Evolutionary conservation across 64 coral and sea anemone genomes (phyloP), one percentile per base, ranked within the genome.

Genomic region (Pocillopora verrucosa): DNA sequence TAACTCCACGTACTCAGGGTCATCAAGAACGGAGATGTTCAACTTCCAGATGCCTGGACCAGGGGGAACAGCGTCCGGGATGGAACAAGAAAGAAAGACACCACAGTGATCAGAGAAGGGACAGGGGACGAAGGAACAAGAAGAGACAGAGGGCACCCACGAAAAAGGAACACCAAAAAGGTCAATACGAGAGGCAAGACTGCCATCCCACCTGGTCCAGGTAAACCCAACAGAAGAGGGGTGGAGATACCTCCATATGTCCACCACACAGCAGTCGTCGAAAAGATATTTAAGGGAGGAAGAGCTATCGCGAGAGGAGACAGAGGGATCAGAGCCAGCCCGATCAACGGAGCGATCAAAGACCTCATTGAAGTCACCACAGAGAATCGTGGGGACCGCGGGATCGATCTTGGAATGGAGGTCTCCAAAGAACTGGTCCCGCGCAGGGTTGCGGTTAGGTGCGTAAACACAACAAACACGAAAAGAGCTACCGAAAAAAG

Each of bases 41-140:
- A 92, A 13, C 16, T 87, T 87, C 76, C 84, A 88, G 0, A 59
- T 51, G 11, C 84, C 68, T 17, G 86, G 86, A 24, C 91, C 78
- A 62, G 34, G 17, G 16, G 68, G 57, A 0, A 45, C 1, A 5
- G 35, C 58, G 11, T 75, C 76, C 3, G 91, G 91, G 73, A 88
- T 72, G 2, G 51, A 58, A 9, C 45, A 9, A 2, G 20, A 19
- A 17, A 92, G 7, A 5, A 87, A n/a, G 3, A 93, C 19, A 13
- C 77, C 86, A 83, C 77, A 82, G 60, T 93, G 91, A 22, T 93
- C 91, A 16, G 91, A 88, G 11, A 59, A 41, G 19, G 91, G 84
- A 37, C 84, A 92, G 13, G 76, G 62, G 4, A 80, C 0, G 20
- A 92, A 61, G 16, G 63, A 76, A 36, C 79, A 65, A 11, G 79